phyloP scores from a whole-genome alignment of 2,888 invertebrate genomes.

The Allolobophora icterica region DNA sequence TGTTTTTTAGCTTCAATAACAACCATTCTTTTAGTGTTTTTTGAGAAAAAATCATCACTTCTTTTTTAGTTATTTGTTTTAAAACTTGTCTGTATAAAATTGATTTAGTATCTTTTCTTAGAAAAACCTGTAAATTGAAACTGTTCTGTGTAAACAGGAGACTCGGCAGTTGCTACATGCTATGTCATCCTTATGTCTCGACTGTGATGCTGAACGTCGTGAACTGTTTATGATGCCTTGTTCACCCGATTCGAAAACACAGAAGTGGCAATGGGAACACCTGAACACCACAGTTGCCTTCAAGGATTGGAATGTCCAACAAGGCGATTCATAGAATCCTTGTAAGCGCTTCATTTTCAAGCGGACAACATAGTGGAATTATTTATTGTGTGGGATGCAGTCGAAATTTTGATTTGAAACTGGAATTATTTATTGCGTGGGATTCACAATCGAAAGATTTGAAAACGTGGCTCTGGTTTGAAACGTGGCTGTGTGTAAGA shows the following conservation, averaged over 20 bases:
- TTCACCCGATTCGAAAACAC: slow-evolving; percentile 70
- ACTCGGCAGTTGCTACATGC: slow-evolving; percentile 79
- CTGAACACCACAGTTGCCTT: slow-evolving; percentile 55
- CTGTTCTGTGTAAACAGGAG: slow-evolving; percentile 65
- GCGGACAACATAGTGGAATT: background rate
- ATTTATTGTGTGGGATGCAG: background rate
- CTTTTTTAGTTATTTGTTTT: background rate
- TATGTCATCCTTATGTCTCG: slow-evolving; percentile 80
- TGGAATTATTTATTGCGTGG: no score
- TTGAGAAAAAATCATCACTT: background rate
- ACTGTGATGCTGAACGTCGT: slow-evolving; percentile 71
- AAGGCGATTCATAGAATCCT: background rate
- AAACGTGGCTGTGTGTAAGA: background rate
- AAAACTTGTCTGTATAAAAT: background rate
- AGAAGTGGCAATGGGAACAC: slow-evolving; percentile 78
- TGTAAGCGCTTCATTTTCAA: background rate
- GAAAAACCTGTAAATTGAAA: background rate
- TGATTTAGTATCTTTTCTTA: background rate
- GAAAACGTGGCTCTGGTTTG: no score
- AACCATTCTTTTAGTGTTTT: background rate
- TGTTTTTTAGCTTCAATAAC: background rate
- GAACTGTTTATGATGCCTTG: slow-evolving; percentile 77
- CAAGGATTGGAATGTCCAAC: slow-evolving; percentile 31
- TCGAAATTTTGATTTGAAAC: no score
- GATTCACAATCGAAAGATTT: no score